phyloP scores from a whole-genome alignment of 2,888 invertebrate species.

The Platypus cylindrus region DNA sequence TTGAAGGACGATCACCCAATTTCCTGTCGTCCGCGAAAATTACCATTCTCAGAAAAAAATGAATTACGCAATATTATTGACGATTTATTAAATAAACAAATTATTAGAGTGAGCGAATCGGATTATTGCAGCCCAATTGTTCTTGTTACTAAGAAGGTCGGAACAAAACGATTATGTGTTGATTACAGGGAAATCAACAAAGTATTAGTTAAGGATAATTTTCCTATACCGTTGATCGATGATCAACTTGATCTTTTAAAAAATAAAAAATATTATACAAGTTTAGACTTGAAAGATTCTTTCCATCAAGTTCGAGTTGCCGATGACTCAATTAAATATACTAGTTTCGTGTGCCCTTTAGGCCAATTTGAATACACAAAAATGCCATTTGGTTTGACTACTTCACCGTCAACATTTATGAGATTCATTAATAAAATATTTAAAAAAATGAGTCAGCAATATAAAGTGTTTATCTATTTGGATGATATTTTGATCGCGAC shows the following conservation, averaged over 20 bases:
- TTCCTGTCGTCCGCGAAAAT: slow-evolving; percentile 4
- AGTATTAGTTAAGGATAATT: slow-evolving; percentile 8
- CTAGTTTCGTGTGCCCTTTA: slow-evolving; percentile 3
- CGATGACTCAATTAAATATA: slow-evolving; percentile 17
- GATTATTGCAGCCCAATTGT: slow-evolving; percentile 11
- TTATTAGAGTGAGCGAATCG: slow-evolving; percentile 8
- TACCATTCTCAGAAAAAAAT: slow-evolving; percentile 6
- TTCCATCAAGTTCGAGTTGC: slow-evolving; percentile 10
- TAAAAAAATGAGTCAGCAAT: not conserved
- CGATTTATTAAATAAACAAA: slow-evolving; percentile 3
- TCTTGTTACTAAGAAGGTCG: slow-evolving; percentile 7
- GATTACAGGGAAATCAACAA: slow-evolving; percentile 11
- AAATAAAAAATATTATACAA: slow-evolving; percentile 11
- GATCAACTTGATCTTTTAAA: slow-evolving; percentile 10
- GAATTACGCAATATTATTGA: slow-evolving; percentile 7
- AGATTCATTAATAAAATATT: not conserved
- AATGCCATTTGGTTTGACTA: not conserved
- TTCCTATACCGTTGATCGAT: slow-evolving; percentile 11
- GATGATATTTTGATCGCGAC: not conserved
- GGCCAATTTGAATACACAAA: not conserved
- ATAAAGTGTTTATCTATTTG: not conserved
- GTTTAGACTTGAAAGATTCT: slow-evolving; percentile 9
- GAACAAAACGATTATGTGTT: slow-evolving; percentile 7
- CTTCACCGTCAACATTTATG: not conserved
- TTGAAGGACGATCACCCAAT: slow-evolving; percentile 5